Conservation (phyloP, 2,113 vertebrate species). For the Pao palembangensis region DNA sequence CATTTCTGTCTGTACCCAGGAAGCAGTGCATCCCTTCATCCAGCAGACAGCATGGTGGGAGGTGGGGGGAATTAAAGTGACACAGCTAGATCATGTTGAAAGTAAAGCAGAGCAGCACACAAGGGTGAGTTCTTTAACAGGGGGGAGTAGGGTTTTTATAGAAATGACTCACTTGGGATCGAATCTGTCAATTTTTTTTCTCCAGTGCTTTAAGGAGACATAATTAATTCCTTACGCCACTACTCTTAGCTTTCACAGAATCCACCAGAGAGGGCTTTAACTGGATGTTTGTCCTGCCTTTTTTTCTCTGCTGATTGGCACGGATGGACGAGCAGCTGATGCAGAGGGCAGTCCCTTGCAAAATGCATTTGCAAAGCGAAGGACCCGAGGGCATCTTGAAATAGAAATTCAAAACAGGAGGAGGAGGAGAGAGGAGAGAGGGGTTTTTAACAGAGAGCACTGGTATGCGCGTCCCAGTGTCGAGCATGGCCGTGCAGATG, state of each 20-base stretch:
- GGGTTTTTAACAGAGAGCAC: conserved; percentile 32
- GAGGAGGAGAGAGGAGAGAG: conserved; percentile 26
- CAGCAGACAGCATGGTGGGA: conserved; percentile 21
- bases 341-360: conserved; percentile 30
- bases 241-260: conserved; percentile 2
- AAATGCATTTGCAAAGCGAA: conserved; percentile 25
- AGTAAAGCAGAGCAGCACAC: conserved; percentile 68
- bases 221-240: background rate
- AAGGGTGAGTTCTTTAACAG: conserved; percentile 49
- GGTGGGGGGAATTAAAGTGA: conserved; percentile 62
- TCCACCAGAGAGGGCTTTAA: background rate
- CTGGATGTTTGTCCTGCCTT: conserved; percentile 8
- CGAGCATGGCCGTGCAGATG: conserved; percentile 64
- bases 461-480: conserved; percentile 54
- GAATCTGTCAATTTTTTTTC: conserved; percentile 20
- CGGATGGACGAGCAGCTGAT: conserved; percentile 62
- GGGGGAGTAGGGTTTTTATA: conserved; percentile 50
- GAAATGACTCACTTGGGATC: conserved; percentile 17
- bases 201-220: conserved; percentile 16
- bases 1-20: conserved; percentile 20
- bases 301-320: conserved; percentile 17
- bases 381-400: conserved; percentile 61
- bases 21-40: conserved; percentile 40
- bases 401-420: conserved; percentile 54
- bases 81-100: conserved; percentile 47